phyloP scores from a whole-genome alignment of 2,797 vertebrate species.

The Hephaestus fuliginosus region DNA sequence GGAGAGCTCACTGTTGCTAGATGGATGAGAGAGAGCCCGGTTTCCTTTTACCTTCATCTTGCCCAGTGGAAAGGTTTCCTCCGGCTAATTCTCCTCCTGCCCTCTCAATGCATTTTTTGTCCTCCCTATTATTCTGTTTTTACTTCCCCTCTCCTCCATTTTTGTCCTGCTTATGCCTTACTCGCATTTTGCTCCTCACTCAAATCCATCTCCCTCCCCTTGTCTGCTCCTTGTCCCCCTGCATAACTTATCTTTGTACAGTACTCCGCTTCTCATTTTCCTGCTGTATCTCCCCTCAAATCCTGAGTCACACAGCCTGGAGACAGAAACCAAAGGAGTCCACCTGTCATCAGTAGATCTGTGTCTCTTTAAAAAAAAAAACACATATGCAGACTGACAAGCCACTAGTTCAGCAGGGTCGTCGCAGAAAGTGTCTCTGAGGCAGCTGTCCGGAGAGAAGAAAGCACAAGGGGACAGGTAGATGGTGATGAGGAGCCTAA shows the following conservation, averaged over 20 bases:
- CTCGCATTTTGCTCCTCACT: slow-evolving; percentile 11
- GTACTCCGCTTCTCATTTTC: background rate
- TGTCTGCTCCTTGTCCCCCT: background rate
- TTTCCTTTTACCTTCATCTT: slow-evolving; percentile 28
- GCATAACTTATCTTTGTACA: background rate
- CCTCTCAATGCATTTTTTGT: slow-evolving; percentile 1
- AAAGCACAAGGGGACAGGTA: background rate
- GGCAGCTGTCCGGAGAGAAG: slow-evolving; percentile 37
- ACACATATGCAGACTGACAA: slow-evolving; percentile 41
- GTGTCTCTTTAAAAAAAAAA: slow-evolving; percentile 28
- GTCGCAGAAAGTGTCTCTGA: slow-evolving; percentile 46
- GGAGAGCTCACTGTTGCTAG: slow-evolving; percentile 37
- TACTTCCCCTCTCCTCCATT: background rate
- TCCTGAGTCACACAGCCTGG: slow-evolving; percentile 26
- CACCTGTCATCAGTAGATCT: slow-evolving; percentile 47
- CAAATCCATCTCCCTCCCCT: background rate
- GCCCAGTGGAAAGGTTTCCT: slow-evolving; percentile 32
- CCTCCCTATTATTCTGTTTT: slow-evolving; percentile 11
- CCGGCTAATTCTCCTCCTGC: slow-evolving; percentile 24
- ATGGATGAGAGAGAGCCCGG: slow-evolving; percentile 44
- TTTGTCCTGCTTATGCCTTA: slow-evolving; percentile 6
- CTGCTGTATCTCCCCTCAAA: background rate
- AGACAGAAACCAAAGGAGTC: slow-evolving; percentile 29
- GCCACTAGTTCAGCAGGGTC: slow-evolving; percentile 29
- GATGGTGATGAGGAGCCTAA: rapidly evolving